Evolutionary conservation across 1,140 invertebrate genomes (phyloP).

Genomic region (Diachasmimorpha longicaudata): DNA sequence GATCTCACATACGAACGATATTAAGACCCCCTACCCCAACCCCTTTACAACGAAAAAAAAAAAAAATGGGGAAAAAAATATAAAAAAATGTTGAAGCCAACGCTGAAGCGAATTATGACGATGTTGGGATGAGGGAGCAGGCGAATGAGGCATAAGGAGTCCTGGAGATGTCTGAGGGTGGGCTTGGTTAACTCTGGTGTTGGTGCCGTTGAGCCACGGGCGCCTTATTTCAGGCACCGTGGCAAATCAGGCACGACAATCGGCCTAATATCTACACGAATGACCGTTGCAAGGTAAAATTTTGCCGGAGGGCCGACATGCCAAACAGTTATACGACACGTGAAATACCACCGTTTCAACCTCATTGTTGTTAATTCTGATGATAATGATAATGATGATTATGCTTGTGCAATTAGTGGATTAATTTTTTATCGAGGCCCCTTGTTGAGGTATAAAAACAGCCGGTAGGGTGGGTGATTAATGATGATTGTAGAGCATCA

Average conservation of each 20-base stretch:
- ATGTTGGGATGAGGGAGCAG: not conserved
- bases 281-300: not conserved
- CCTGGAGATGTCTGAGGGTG: not conserved
- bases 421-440: not conserved
- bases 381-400: conserved; percentile 3
- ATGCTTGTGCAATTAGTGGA: conserved; percentile 4
- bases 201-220: conserved; percentile 24
- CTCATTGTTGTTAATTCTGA: not conserved
- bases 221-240: conserved; percentile 54
- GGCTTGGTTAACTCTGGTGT: not conserved
- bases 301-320: not conserved
- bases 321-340: not conserved
- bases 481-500: conserved; percentile 3
- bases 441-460: conserved; percentile 4
- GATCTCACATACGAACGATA: not conserved
- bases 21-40: too few relatives aligned
- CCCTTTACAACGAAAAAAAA: not conserved
- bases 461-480: not conserved
- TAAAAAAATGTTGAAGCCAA: not conserved
- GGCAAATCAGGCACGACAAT: conserved; percentile 57
- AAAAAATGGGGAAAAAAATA: not conserved
- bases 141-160: not conserved
- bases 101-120: not conserved
- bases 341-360: not conserved
- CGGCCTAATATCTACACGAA: conserved; percentile 56